Conservation (phyloP, 2,888 invertebrate genomes). For the Eledona agricola region DNA sequence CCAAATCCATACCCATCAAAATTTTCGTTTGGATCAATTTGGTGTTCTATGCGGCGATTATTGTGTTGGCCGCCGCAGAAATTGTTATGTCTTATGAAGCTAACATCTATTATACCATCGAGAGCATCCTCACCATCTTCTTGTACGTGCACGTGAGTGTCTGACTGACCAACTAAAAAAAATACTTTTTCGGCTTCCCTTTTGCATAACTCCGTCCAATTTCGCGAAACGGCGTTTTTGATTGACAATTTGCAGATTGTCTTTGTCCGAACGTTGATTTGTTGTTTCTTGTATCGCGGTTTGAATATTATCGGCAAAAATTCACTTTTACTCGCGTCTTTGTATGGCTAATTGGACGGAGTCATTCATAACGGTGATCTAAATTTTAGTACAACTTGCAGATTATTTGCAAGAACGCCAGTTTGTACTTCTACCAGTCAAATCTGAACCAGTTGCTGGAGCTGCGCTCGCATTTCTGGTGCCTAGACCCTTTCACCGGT, state of each 20-base stretch:
- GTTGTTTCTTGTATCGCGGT: no score
- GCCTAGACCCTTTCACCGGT: slow-evolving; percentile 1
- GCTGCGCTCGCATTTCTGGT: slow-evolving; percentile 6
- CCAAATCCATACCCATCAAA: not conserved
- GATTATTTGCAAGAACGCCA: slow-evolving; percentile 12
- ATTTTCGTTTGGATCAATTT: slow-evolving; percentile 4
- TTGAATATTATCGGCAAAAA: no score
- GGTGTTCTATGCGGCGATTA: not conserved
- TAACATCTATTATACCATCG: slow-evolving; percentile 17
- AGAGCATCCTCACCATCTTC: slow-evolving; percentile 17
- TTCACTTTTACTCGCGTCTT: not conserved
- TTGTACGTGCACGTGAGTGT: slow-evolving; percentile 17
- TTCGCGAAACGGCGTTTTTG: no score
- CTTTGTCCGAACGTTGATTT: no score
- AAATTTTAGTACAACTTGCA: slow-evolving; percentile 6
- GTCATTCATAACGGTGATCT: not conserved
- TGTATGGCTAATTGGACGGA: no score
- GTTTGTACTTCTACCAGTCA: slow-evolving; percentile 4
- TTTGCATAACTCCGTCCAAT: no score
- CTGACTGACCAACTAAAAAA: no score
- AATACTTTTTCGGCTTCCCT: no score
- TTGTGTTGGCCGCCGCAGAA: slow-evolving; percentile 2
- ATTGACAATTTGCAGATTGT: no score
- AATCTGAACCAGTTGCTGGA: slow-evolving; percentile 2
- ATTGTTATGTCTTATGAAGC: slow-evolving; percentile 6